Base-by-base conservation (phyloP, 2,888 invertebrate genomes). In the Linyphia triangularis region DNA sequence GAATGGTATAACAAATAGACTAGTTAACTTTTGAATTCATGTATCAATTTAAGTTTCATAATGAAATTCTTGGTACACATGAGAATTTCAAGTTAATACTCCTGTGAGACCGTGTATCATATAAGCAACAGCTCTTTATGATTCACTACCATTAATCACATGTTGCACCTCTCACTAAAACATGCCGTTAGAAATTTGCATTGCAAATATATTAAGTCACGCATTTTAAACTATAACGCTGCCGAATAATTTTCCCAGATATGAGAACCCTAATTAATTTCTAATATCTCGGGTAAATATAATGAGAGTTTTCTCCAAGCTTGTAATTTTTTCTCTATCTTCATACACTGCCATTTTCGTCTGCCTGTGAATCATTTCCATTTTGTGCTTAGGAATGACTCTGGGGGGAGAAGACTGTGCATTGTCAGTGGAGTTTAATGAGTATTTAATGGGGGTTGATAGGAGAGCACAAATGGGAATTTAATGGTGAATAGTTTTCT, bases 381-480 rank as follows among this genome's bases (percentile, higher is more conserved):
- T 81, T 81, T 81, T 57, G 77, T 28, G 77, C 63, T 78, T 61
- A 75, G 37, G 69, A 26, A 69, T 69, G 22, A 19, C 69, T 67
- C 28, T 24, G 19, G 30, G 81, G 69, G 57, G 33, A 7, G 78
- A 9, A 24, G 63, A 6, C 22, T 13, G 69, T 57, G 69, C 33
- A 81, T 81, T 81, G 81, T 81, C 57, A 69, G 69, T 65, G 30
- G 63, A 19, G 65, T 84, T 59, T 84, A 84, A 84, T 84, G 84
- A 84, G 84, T 67, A 75, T 84, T 84, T 84, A 84, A 84, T 84
- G 84, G 84, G 75, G 75, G 51, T 33, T 37, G 75, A 75, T 75
- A 84, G 43, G 73, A 51, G 75, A 30, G 75, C 75, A 84, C 84
- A 84, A 84, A 84, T 84, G 84, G 84, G 75, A 67, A 77, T 75